phyloP scores from a whole-genome alignment of 2,888 invertebrate species.

The Standfussiana lucernea region DNA sequence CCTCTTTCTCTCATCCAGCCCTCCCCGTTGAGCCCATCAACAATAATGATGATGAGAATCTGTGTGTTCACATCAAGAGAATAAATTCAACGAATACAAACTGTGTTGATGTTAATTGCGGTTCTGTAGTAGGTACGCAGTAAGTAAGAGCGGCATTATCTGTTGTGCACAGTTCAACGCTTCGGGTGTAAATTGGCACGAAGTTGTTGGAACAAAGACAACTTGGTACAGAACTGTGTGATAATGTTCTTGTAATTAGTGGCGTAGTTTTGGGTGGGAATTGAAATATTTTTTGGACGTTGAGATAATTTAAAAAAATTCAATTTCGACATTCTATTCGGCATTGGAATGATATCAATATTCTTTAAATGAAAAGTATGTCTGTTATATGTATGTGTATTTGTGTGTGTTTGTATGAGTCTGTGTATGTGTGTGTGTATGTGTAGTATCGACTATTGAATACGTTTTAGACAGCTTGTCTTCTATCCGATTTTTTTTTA shows the following conservation, averaged over 20 bases:
- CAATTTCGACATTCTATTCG: too few relatives aligned
- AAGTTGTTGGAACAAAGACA: conserved; percentile 59
- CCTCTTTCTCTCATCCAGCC: neutral
- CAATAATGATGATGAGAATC: conserved; percentile 66
- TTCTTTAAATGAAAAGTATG: too few relatives aligned
- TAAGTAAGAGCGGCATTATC: conserved; percentile 64
- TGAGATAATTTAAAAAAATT: too few relatives aligned
- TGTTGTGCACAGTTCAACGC: conserved; percentile 64
- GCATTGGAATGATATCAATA: too few relatives aligned
- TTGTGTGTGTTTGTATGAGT: too few relatives aligned
- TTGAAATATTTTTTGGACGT: neutral
- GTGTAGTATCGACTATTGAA: neutral
- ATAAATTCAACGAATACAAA: conserved; percentile 61
- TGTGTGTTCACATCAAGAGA: conserved; percentile 51
- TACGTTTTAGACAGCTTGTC: neutral
- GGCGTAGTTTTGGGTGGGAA: neutral
- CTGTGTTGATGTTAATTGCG: conserved; percentile 63
- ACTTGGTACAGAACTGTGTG: conserved; percentile 50
- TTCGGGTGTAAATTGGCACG: conserved; percentile 53
- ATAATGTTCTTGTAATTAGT: conserved; percentile 56
- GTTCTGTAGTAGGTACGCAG: conserved; percentile 42
- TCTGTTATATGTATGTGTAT: too few relatives aligned
- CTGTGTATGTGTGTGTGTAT: too few relatives aligned
- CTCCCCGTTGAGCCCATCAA: conserved; percentile 41
- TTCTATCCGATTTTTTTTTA: neutral